Conservation (phyloP, 2,888 invertebrate genomes). For the Plagodis pulveraria region DNA sequence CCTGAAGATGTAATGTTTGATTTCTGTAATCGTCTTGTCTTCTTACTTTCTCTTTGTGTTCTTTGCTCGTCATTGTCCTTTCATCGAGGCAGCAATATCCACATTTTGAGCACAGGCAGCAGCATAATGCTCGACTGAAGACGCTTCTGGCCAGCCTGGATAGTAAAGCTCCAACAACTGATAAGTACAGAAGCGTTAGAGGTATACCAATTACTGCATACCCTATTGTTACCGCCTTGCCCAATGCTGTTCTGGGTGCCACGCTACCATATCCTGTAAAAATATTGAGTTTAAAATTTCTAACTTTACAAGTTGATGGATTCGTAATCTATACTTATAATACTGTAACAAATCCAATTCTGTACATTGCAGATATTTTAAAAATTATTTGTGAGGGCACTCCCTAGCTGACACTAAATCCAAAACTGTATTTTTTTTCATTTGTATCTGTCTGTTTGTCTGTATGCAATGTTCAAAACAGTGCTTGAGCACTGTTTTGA, state of each 20-base stretch:
- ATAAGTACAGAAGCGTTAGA: slow-evolving; percentile 93
- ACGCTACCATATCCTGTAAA: slow-evolving; percentile 95
- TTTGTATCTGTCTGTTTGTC: too few species aligned
- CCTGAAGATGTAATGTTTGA: slow-evolving; percentile 87
- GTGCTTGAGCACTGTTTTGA: too few species aligned
- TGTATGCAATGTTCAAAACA: too few species aligned
- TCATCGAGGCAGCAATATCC: slow-evolving; percentile 95
- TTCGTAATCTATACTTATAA: too few species aligned
- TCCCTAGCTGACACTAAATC: too few species aligned
- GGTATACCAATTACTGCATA: slow-evolving; percentile 96
- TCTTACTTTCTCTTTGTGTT: slow-evolving; percentile 90
- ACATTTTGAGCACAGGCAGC: slow-evolving; percentile 94
- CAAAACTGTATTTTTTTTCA: too few species aligned
- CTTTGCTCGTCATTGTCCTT: slow-evolving; percentile 92
- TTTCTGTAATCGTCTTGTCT: slow-evolving; percentile 87
- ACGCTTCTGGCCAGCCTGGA: slow-evolving; percentile 93
- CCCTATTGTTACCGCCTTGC: slow-evolving; percentile 95
- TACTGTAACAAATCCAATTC: too few species aligned
- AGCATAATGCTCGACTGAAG: slow-evolving; percentile 92
- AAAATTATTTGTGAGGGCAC: too few species aligned
- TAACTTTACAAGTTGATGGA: background rate
- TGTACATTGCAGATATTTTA: too few species aligned
- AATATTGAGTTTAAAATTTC: background rate
- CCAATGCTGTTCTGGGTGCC: slow-evolving; percentile 94
- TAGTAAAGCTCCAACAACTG: slow-evolving; percentile 93